Conservation (phyloP, 2,888 invertebrate species). For the Hirtodrosophila alboralis region DNA sequence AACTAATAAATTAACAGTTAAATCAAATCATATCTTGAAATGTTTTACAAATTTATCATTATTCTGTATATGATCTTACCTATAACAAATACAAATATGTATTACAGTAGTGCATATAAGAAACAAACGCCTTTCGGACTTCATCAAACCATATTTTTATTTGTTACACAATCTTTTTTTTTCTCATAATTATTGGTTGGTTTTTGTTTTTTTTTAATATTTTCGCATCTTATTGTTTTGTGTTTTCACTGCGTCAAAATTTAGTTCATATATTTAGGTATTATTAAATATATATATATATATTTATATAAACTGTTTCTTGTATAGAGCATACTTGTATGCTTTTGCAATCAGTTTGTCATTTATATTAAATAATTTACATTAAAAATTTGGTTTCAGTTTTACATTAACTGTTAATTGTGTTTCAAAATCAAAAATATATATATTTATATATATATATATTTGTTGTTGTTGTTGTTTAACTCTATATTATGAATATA, state of each 20-base stretch:
- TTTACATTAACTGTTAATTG: constrained; percentile 38
- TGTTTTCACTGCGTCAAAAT: constrained; percentile 29
- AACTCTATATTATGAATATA: constrained; percentile 16
- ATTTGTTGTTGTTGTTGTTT: too few relatives aligned
- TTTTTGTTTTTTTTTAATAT: constrained; percentile 11
- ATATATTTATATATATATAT: constrained; percentile 30
- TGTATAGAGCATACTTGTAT: constrained; percentile 14
- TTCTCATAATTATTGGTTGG: constrained; percentile 23
- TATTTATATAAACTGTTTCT: constrained; percentile 2
- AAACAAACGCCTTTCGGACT: neutral
- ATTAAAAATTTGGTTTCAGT: constrained; percentile 64
- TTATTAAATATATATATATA: constrained; percentile 23
- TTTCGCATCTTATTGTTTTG: constrained; percentile 8
- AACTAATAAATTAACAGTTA: too few relatives aligned
- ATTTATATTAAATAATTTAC: constrained; percentile 64
- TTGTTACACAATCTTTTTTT: constrained; percentile 32
- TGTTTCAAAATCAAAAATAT: constrained; percentile 50
- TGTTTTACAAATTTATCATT: too few relatives aligned
- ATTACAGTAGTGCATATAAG: neutral
- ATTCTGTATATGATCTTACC: too few relatives aligned
- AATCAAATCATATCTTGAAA: too few relatives aligned
- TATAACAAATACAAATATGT: too few relatives aligned
- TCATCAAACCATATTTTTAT: constrained; percentile 38
- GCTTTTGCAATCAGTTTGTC: constrained; percentile 32
- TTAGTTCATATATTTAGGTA: constrained; percentile 43